phyloP scores from a whole-genome alignment of 2,113 vertebrate species.

The Barnardius zonarius region DNA sequence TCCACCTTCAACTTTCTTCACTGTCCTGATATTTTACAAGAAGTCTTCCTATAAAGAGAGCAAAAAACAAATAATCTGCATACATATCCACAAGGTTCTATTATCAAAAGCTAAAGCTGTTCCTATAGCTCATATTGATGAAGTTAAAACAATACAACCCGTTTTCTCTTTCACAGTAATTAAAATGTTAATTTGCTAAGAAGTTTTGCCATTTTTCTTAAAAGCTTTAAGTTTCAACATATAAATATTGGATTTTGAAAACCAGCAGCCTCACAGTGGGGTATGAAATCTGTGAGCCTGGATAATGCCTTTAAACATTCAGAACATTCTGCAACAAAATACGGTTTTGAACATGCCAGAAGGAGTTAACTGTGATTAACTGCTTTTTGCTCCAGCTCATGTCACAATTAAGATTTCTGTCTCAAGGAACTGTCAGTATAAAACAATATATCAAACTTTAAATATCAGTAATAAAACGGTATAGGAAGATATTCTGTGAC shows the following conservation, averaged over 20 bases:
- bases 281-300: slow-evolving; percentile 30
- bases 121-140: neutral
- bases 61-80: neutral
- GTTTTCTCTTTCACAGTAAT: slow-evolving; percentile 22
- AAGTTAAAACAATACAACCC: neutral
- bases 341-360: slow-evolving; percentile 16
- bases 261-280: slow-evolving; percentile 44
- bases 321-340: slow-evolving; percentile 22
- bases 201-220: slow-evolving; percentile 29
- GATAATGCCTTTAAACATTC: slow-evolving; percentile 56
- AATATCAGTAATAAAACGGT: slow-evolving; percentile 68
- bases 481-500: slow-evolving; percentile 47
- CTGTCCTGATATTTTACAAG: neutral
- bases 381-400: slow-evolving; percentile 44
- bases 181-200: slow-evolving; percentile 24
- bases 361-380: slow-evolving; percentile 62
- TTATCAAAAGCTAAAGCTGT: neutral
- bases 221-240: slow-evolving; percentile 17
- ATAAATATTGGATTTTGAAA: slow-evolving; percentile 39
- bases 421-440: slow-evolving; percentile 51
- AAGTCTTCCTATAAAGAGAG: neutral
- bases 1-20: neutral
- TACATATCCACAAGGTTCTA: neutral
- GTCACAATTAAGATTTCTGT: slow-evolving; percentile 64
- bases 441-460: slow-evolving; percentile 66